phyloP scores from a whole-genome alignment of 2,797 vertebrate genomes.

The Artibeus jamaicensis region DNA sequence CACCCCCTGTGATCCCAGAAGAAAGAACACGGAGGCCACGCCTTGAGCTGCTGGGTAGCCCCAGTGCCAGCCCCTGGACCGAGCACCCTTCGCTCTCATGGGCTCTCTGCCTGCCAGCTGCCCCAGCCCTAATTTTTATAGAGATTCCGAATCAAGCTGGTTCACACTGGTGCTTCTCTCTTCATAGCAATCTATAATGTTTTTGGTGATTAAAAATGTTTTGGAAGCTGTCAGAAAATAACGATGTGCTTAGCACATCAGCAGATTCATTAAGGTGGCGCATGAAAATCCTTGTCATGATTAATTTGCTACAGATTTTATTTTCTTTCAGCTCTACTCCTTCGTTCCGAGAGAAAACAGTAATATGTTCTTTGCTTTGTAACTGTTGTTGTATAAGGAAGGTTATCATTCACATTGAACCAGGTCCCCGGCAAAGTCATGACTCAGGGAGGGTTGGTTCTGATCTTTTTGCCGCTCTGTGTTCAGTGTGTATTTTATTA shows the following conservation, averaged over 20 bases:
- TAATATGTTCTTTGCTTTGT: background rate
- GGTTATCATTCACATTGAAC: background rate
- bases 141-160: background rate
- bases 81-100: background rate
- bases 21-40: background rate
- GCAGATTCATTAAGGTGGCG: background rate
- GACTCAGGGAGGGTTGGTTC: background rate
- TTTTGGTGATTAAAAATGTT: background rate
- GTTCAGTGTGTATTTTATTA: background rate
- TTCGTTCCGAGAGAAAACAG: background rate
- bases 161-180: background rate
- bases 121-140: background rate
- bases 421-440: background rate
- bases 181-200: background rate
- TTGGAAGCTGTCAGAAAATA: slow-evolving; percentile 29
- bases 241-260: background rate
- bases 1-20: background rate
- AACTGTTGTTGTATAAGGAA: background rate
- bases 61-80: too few species aligned
- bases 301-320: slow-evolving; percentile 8
- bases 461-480: background rate
- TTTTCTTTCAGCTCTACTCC: background rate
- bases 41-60: background rate
- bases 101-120: background rate
- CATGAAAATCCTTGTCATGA: background rate